Evolutionary conservation across 1,140 invertebrate genomes (phyloP), one percentile per base, ranked within the genome.

Genomic region (Chlorops oryzae): DNA sequence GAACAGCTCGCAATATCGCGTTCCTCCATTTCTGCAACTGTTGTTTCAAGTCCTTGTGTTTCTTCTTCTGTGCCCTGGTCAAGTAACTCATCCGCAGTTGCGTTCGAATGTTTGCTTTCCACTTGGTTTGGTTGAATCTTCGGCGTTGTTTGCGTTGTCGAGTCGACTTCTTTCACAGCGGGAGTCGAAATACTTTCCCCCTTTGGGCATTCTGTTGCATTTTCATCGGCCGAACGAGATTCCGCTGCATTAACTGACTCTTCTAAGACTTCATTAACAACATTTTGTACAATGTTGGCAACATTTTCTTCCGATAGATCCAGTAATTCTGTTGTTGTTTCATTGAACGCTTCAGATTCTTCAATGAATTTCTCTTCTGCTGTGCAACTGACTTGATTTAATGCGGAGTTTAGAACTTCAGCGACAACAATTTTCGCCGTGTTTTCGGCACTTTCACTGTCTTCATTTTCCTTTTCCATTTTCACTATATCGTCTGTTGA

Each of bases 111-210:
- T 1, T 3, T n/a, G 12, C n/a, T 9, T 0, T 37, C 45, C n/a
- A n/a, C n/a, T n/a, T n/a, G n/a, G 25, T 28, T 46, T 12, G 42
- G 55, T 50, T 66, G 59, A 17, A 61, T 67, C 25, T 67, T 67
- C 21, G 64, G 64, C 39, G 64, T 67, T 15, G 64, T 67, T 52
- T 67, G 64, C n/a, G 64, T 67, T 10, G 64, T 67, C 7, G 64
- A 67, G 40, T 67, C 64, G 27, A 67, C 60, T 23, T 67, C 64
- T n/a, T 45, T 64, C 40, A 61, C 62, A 27, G 60, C 61, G 1
- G 52, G 24, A n/a, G n/a, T n/a, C n/a, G n/a, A n/a, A n/a, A n/a
- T n/a, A n/a, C n/a, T n/a, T n/a, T n/a, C n/a, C n/a, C n/a, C n/a
- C n/a, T n/a, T n/a, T n/a, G n/a, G n/a, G n/a, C n/a, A n/a, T n/a